Evolutionary conservation across 2,888 invertebrate genomes (phyloP), one percentile per base, ranked within the genome.

Genomic region (Mechanitis messenoides): DNA sequence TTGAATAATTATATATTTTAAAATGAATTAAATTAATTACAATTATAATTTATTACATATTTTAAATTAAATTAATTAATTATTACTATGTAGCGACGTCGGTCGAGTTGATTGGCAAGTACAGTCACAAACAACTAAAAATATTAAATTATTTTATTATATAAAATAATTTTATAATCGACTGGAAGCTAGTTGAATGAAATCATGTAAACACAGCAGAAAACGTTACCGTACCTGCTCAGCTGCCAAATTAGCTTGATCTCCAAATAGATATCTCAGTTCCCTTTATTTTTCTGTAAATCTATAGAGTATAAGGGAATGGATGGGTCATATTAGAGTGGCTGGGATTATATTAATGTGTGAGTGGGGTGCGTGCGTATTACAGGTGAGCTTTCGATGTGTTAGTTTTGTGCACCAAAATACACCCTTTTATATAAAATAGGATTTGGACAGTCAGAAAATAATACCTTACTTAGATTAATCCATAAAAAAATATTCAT

Each of bases 331-430:
- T 59, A 11, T n/a, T 74, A 66, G 64, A 61, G 54, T 79, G 77
- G 78, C 69, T 66, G 56, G 9, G 5, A 50, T 47, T n/a, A 55
- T 63, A 60, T 69, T 53, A 60, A 66, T 76, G 77, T 81, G 77
- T 78, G 81, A 65, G 78, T 76, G 53, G 75, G 74, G 73, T 73
- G 74, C 73, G 72, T 68, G 69, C 63, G 71, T 74, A 69, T 68
- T 70, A 76, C 76, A 79, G 80, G 79, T 80, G 70, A 69, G 69
- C 62, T 73, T 63, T 69, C 63, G 68, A 68, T 76, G 74, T 78
- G 79, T 80, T 73, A 61, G 63, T 77, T 73, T 68, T 69, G 70
- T 80, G 76, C 79, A 79, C 62, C 53, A 58, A 57, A 56, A 54
- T 62, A 56, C 68, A 72, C 50, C 50, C 9, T 42, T 20, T 42